Percentiles rank a stretch among this genome's conserved stretches.
Conservation (phyloP, 2,113 vertebrate genomes). For the Hippopotamus amphibius region DNA sequence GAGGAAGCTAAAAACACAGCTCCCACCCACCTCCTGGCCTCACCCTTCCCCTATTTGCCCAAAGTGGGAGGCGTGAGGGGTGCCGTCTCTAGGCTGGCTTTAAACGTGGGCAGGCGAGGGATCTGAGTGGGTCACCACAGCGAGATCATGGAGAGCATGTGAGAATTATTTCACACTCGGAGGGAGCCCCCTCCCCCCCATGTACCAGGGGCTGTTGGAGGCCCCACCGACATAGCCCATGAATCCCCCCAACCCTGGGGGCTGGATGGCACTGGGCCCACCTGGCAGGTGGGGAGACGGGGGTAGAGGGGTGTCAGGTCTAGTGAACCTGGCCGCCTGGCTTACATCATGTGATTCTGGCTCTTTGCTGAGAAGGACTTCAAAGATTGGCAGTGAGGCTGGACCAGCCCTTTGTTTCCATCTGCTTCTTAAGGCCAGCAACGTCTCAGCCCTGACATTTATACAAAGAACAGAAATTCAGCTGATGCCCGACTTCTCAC, state of each 20-base stretch:
- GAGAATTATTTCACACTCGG: neutral
- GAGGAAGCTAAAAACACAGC: neutral
- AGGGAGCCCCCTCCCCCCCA: fast-evolving
- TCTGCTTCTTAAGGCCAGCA: neutral
- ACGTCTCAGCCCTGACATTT: fast-evolving
- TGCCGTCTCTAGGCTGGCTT: neutral
- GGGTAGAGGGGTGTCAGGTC: neutral
- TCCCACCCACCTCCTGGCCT: neutral
- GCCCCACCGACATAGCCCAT: neutral
- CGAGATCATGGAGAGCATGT: neutral
- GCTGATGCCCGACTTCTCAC: fast-evolving
- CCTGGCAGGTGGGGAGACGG: neutral
- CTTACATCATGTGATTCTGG: neutral
- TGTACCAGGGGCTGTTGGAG: neutral
- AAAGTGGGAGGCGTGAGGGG: neutral
- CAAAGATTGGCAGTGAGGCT: fast-evolving
- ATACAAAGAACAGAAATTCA: neutral
- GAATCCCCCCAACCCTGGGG: neutral
- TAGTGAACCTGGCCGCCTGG: fast-evolving
- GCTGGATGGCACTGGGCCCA: neutral
- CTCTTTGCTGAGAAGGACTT: fast-evolving
- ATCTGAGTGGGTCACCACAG: too few relatives aligned
- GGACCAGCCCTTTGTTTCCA: neutral
- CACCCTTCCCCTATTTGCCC: fast-evolving
- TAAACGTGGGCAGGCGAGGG: neutral